A percentile compares a stretch with the other conserved stretches of the same genome.
phyloP scores from a whole-genome alignment of 2,888 invertebrate genomes.

The Oegoconia quadripuncta region DNA sequence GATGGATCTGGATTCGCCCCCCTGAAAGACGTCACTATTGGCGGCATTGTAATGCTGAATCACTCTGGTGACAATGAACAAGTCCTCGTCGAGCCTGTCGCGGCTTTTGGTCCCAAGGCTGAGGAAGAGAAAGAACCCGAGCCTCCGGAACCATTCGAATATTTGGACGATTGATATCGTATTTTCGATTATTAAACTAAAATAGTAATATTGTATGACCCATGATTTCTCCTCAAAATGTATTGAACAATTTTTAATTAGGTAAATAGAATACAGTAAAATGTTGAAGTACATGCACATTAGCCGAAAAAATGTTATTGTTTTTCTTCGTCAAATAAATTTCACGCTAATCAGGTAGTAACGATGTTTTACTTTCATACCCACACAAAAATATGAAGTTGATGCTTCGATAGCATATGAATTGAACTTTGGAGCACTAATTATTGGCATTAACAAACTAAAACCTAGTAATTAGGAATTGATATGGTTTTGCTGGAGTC shows the following conservation, averaged over 20 bases:
- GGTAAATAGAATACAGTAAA: slow-evolving; percentile 39
- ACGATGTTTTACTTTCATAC: too few relatives aligned
- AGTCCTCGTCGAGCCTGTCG: slow-evolving; percentile 94
- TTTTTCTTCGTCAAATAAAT: slow-evolving; percentile 44
- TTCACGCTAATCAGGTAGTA: neutral
- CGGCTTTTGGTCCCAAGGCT: slow-evolving; percentile 92
- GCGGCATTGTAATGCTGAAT: slow-evolving; percentile 97
- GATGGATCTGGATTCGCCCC: slow-evolving; percentile 91
- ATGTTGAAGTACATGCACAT: slow-evolving; percentile 49
- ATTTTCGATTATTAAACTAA: slow-evolving; percentile 35
- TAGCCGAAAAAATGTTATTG: slow-evolving; percentile 48
- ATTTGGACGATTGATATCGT: slow-evolving; percentile 86
- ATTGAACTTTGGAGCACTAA: too few relatives aligned
- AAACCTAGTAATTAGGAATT: too few relatives aligned
- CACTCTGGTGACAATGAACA: slow-evolving; percentile 91
- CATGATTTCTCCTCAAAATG: slow-evolving; percentile 34
- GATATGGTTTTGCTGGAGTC: too few relatives aligned
- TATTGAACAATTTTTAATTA: slow-evolving; percentile 47
- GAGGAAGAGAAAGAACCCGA: slow-evolving; percentile 98
- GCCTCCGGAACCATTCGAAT: slow-evolving; percentile 98
- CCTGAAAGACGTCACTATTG: slow-evolving; percentile 94
- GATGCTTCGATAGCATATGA: too few relatives aligned
- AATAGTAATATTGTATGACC: slow-evolving; percentile 33
- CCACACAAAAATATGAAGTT: too few relatives aligned
- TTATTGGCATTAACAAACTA: too few relatives aligned